phyloP scores from a whole-genome alignment of 2,888 invertebrate genomes.

The Leucoptera coffeella region DNA sequence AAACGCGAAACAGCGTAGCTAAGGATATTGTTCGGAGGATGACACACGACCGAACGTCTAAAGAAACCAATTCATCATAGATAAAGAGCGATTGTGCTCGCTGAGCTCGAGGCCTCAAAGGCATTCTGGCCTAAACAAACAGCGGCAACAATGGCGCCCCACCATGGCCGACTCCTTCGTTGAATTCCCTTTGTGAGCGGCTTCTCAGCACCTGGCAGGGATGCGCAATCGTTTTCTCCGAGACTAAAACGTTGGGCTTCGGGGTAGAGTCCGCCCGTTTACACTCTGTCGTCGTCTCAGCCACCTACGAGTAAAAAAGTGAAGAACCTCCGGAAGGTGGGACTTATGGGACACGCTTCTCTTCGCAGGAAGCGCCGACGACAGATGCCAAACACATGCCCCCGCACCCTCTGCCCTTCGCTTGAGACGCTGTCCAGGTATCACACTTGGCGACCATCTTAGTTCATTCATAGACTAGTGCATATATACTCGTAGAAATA shows the following conservation, averaged over 20 bases:
- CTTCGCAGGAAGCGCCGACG: constrained; percentile 34
- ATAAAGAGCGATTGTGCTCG: constrained; percentile 23
- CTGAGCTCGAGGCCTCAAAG: constrained; percentile 13
- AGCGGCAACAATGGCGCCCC: constrained; percentile 22
- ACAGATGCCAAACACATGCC: constrained; percentile 46
- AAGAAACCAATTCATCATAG: constrained; percentile 36
- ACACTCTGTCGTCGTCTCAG: constrained; percentile 44
- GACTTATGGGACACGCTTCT: constrained; percentile 41
- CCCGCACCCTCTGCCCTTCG: no score
- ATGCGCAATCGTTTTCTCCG: constrained; percentile 30
- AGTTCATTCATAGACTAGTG: no score
- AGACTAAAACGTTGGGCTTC: constrained; percentile 26
- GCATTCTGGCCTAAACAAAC: constrained; percentile 34
- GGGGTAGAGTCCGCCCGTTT: constrained; percentile 34
- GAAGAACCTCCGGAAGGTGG: constrained; percentile 44
- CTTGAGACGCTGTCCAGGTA: no score
- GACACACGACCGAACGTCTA: constrained; percentile 13
- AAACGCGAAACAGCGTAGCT: no score
- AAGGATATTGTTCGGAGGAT: no score
- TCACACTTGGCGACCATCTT: no score
- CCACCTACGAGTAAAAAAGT: constrained; percentile 44
- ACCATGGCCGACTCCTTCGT: constrained; percentile 30
- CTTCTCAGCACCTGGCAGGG: constrained; percentile 12
- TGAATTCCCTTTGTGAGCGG: constrained; percentile 42
- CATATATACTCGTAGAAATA: no score